A percentile compares a stretch with the other conserved stretches of the same genome.
Evolutionary conservation across 2,113 vertebrate species (phyloP).

Genomic region (Arvicanthis niloticus): DNA sequence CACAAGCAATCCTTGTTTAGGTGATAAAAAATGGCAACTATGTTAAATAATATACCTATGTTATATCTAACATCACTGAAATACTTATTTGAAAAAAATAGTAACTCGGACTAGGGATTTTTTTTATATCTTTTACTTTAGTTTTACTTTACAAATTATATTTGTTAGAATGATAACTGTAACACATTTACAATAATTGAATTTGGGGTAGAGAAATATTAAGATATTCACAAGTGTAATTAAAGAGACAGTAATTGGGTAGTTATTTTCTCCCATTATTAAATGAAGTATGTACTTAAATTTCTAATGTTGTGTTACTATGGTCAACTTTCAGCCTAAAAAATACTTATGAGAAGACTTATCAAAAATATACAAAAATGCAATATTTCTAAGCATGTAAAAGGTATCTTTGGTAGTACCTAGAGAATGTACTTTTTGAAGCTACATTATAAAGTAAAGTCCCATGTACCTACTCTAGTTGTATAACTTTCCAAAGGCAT

Average conservation of each 20-base stretch:
- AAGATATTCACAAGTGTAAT: conserved; percentile 19
- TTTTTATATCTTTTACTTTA: neutral
- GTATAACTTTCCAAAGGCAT: conserved; percentile 15
- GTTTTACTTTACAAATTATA: neutral
- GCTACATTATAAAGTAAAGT: neutral
- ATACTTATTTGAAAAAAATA: neutral
- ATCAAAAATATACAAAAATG: neutral
- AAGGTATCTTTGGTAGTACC: neutral
- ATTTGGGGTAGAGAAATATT: neutral
- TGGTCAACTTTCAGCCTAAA: neutral
- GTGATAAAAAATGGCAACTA: conserved; percentile 28
- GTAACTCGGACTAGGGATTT: conserved; percentile 26
- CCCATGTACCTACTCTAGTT: neutral
- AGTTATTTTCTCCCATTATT: conserved; percentile 12
- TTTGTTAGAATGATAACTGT: neutral
- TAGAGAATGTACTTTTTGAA: neutral
- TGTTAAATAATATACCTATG: neutral
- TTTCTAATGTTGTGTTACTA: neutral
- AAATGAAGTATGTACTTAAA: neutral
- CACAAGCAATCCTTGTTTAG: conserved; percentile 4
- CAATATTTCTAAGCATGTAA: neutral
- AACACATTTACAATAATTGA: conserved; percentile 8
- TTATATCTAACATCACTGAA: neutral
- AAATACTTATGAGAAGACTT: neutral
- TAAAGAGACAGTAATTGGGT: neutral